Base-by-base conservation (phyloP, 2,113 vertebrate species). In the Sturnira hondurensis region DNA sequence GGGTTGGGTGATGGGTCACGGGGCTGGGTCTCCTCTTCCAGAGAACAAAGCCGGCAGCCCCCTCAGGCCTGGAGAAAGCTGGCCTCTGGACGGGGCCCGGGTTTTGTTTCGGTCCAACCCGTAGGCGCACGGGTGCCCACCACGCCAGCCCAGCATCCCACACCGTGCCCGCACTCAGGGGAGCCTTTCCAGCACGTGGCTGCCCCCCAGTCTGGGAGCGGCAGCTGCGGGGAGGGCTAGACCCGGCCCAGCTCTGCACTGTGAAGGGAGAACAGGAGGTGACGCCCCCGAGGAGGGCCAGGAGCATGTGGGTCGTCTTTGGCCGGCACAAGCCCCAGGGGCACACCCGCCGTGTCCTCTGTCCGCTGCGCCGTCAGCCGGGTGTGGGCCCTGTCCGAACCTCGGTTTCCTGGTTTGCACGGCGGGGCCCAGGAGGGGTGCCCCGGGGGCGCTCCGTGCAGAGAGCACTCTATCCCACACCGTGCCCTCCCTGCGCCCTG, bases 301-400 rank as follows among this genome's bases (percentile, higher is more conserved):
- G 36, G 47, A 28, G 58, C 7, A 0, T 7, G 12, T 0, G 5
- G 58, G 19, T 47, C 24, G 2, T 31, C 33, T 68, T 7, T 33
- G 43, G 16, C 45, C 10, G 0, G 10, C 54, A n/a, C 24, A 33
- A 10, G 15, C 61, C 6, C 65, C 4, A 2, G 22, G 38, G 77
- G 43, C 36, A 15, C 38, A n/a, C 43, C 22, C 2, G n/a, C 17
- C 45, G 3, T 7, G 43, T 38, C 38, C 86, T 52, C 4, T 17
- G 45, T 47, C 22, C 0, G 0, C 33, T 56, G 36, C 41, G 24
- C 67, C 47, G 0, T 61, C 70, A 36, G 24, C 24, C 16, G 33
- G 9, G 31, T 0, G 4, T 41, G 54, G 78, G 73, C 26, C 77
- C 70, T 89, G 71, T 87, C n/a, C 0, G 19, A 81, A 13, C 88